Evolutionary conservation across 2,113 vertebrate species (phyloP), one percentile per base, ranked within the genome.

Genomic region (Argyrosomus japonicus): DNA sequence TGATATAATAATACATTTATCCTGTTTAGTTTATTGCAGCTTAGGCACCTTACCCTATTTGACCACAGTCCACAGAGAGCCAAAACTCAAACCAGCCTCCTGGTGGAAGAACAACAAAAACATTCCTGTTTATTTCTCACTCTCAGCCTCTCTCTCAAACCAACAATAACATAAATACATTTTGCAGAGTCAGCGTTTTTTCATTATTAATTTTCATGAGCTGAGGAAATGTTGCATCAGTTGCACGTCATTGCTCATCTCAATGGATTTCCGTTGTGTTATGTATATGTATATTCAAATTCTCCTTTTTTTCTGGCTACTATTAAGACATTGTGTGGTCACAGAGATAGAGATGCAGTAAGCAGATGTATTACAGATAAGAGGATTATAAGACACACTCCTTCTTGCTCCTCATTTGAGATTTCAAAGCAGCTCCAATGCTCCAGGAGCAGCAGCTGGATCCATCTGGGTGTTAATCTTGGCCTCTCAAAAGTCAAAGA

Each of bases 331-430:
- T 79, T 88, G 64, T 62, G 14, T 40, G 75, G 79, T 51, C 63
- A 77, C 64, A 61, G 73, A 48, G 76, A 77, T 73, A 67, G 23
- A 84, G 61, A 82, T 48, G 60, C 14, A 60, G 58, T 78, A 65
- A 81, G 68, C 72, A 81, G 90, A 89, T 91, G 89, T 75, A 83
- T 85, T 80, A 57, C 67, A 88, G 90, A 91, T 91, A 86, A 89
- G 79, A 93, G 76, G 88, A 89, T 93, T 89, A 87, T 57, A 90
- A 68, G 21, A 29, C 8, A 13, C 61, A 45, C 53, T 73, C 67
- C 80, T 74, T 88, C 75, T 81, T 63, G 72, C 65, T 87, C 73
- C 78, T 90, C 89, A 73, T 91, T 87, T 92, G 87, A 93, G 85
- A 85, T 92, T 94, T 92, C 81, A 92, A 93, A 93, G 89, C 82